phyloP scores from a whole-genome alignment of 2,797 vertebrate species.

The Xenopus petersii region DNA sequence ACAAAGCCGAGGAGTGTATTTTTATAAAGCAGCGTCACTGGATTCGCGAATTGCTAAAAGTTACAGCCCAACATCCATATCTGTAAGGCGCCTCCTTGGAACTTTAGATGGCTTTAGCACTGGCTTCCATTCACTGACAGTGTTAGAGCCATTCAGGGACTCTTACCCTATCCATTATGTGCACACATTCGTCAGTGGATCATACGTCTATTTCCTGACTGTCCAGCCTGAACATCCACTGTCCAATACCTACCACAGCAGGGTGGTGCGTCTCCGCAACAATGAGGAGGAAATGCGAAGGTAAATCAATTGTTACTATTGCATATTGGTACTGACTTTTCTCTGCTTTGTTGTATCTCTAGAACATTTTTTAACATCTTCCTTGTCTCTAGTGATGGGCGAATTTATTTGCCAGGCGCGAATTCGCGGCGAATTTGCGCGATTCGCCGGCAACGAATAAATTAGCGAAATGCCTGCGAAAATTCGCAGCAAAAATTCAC shows the following conservation, averaged over 20 bases:
- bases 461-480: no score
- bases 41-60: conserved; percentile 71
- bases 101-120: conserved; percentile 79
- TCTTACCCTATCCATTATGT: conserved; percentile 82
- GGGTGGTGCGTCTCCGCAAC: conserved; percentile 76
- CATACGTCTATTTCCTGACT: conserved; percentile 85
- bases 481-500: no score
- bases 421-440: no score
- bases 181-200: conserved; percentile 76
- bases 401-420: no score
- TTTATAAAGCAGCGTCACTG: conserved; percentile 84
- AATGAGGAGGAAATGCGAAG: conserved; percentile 62
- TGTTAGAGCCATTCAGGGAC: conserved; percentile 70
- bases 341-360: no score
- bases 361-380: no score
- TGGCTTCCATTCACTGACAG: conserved; percentile 75
- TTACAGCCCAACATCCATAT: conserved; percentile 83
- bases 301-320: conserved; percentile 1
- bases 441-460: no score
- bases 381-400: no score
- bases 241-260: conserved; percentile 72
- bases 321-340: no score
- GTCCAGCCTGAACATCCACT: conserved; percentile 76
- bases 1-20: conserved; percentile 72
- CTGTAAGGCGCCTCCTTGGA: conserved; percentile 78